phyloP scores from a whole-genome alignment of 2,888 invertebrate species.

The Cremastinae sp. region DNA sequence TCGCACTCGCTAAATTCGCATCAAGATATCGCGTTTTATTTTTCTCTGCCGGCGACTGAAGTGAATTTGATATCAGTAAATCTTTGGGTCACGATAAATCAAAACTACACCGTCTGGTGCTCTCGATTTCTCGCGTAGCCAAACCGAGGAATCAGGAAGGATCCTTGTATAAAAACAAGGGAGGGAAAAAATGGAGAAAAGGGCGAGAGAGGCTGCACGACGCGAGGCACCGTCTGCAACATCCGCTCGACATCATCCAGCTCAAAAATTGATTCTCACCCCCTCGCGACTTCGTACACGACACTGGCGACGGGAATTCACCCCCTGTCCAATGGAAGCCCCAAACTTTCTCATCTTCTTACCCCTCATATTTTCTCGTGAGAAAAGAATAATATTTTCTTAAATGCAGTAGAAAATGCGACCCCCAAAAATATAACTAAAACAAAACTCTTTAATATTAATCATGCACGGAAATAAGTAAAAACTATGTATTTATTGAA shows the following conservation, averaged over 20 bases:
- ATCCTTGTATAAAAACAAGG: conserved; percentile 31
- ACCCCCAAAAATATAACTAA: no score
- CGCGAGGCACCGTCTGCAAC: conserved; percentile 69
- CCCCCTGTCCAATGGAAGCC: conserved; percentile 25
- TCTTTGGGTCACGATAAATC: conserved; percentile 79
- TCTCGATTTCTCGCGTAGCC: conserved; percentile 43
- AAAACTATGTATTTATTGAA: no score
- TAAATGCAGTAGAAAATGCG: conserved; percentile 26
- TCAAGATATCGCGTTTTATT: conserved; percentile 46
- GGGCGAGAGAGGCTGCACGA: conserved; percentile 24
- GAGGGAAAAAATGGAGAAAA: conserved; percentile 51
- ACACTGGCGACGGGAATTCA: conserved; percentile 15
- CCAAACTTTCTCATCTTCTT: conserved; percentile 54
- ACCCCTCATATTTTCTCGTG: conserved; percentile 30
- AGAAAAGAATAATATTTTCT: conserved; percentile 48
- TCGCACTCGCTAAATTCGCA: no score
- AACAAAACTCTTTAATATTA: no score
- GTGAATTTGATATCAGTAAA: conserved; percentile 80
- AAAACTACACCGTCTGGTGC: conserved; percentile 74
- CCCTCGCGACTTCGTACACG: conserved; percentile 29
- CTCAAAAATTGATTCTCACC: conserved; percentile 76
- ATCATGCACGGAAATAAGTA: no score
- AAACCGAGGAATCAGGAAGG: conserved; percentile 45
- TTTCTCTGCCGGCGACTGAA: no score
- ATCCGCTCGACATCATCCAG: conserved; percentile 76